These are phyloP conservation scores for Oscheius sp. DNA, from an alignment of 1,140 invertebrate genomes.

Conservation along the genomic window DNA sequence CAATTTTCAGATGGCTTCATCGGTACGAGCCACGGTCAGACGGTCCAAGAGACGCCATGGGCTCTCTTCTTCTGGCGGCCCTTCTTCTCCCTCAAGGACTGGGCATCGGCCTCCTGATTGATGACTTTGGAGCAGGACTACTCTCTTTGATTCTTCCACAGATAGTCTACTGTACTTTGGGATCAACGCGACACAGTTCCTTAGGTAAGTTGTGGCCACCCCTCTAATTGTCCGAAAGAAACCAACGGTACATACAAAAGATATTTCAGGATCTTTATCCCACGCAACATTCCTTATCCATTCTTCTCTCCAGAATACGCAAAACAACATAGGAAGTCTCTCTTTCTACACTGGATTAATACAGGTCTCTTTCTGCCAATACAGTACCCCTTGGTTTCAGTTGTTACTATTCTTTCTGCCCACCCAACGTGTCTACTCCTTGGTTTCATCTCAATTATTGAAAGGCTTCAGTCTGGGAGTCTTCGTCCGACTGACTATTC, in stretches of 20 bases:
- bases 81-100: constrained; percentile 3
- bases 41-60: background rate
- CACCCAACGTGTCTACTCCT: background rate
- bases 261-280: background rate
- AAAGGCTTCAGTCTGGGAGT: background rate
- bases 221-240: too few relatives aligned
- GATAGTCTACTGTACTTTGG: background rate
- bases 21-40: background rate
- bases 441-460: background rate
- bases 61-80: background rate
- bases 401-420: background rate
- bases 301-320: background rate
- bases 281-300: background rate
- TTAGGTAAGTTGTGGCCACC: background rate
- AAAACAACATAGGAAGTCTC: background rate
- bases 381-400: background rate
- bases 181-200: background rate
- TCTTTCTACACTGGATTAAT: background rate
- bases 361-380: background rate
- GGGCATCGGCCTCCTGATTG: background rate
- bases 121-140: background rate
- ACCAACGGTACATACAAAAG: too few relatives aligned
- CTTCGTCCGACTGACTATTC: background rate
- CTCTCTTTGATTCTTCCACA: background rate
- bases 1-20: constrained; percentile 4